Evolutionary conservation across 1,140 invertebrate genomes (phyloP).

Genomic region (Pinna nobilis): DNA sequence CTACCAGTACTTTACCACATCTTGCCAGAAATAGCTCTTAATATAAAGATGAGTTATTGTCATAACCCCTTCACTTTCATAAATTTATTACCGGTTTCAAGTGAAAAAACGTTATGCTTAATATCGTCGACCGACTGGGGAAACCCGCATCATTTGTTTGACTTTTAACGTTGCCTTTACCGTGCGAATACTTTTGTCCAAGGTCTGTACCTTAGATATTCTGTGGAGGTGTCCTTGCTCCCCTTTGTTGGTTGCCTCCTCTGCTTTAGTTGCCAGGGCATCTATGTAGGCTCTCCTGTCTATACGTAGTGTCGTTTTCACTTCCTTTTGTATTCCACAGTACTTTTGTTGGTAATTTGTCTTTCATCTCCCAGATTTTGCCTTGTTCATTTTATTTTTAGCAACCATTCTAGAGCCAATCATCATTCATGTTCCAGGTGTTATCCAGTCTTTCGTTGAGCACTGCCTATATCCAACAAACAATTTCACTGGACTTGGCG

Average conservation of each 20-base stretch:
- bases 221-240: slow-evolving; percentile 8
- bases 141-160: not conserved
- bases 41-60: no score
- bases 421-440: not conserved
- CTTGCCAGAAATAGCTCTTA: no score
- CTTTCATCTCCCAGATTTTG: not conserved
- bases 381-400: slow-evolving; percentile 17
- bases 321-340: slow-evolving; percentile 8
- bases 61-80: no score
- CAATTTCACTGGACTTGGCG: no score
- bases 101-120: no score
- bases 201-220: slow-evolving; percentile 4
- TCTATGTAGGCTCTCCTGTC: slow-evolving; percentile 3
- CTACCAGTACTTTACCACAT: no score
- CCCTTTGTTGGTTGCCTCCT: slow-evolving; percentile 2
- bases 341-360: slow-evolving; percentile 4
- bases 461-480: slow-evolving; percentile 5
- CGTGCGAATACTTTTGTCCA: not conserved
- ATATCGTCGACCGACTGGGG: no score
- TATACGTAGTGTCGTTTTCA: not conserved
- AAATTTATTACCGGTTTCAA: no score
- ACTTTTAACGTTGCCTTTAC: not conserved
- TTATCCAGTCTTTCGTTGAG: slow-evolving; percentile 1
- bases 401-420: slow-evolving; percentile 10
- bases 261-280: not conserved